Percentiles rank a stretch among this genome's conserved stretches.
Conservation (phyloP, 2,113 vertebrate genomes). For the Chionodraco myersi region DNA sequence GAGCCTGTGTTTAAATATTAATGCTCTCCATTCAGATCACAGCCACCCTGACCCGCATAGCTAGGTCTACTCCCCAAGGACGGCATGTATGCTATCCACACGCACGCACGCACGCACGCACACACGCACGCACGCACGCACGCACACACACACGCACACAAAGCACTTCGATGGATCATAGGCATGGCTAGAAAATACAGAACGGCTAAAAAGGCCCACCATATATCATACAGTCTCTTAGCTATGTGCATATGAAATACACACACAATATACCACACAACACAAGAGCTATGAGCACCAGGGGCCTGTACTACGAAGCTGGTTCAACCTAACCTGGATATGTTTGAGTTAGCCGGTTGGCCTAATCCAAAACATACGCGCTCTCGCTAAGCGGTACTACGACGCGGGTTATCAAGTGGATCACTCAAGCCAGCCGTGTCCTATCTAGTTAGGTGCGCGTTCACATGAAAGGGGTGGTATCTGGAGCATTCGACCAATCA, state of each 20-base stretch:
- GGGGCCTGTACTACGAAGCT: no score
- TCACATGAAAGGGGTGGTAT: no score
- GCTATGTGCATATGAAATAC: constrained; percentile 14
- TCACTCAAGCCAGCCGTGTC: no score
- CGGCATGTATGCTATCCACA: constrained; percentile 44
- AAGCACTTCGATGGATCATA: no score
- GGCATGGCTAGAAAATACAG: constrained; percentile 42
- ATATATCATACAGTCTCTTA: constrained; percentile 44
- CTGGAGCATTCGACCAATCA: no score
- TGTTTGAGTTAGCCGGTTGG: no score
- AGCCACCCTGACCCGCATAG: constrained; percentile 79
- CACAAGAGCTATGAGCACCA: no score
- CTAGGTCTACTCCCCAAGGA: constrained; percentile 76
- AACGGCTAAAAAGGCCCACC: constrained; percentile 29
- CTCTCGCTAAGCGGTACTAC: no score
- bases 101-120: constrained; percentile 49
- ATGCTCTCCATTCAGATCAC: constrained; percentile 81
- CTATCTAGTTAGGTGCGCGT: no score
- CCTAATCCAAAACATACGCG: no score
- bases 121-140: constrained; percentile 48
- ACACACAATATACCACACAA: background rate
- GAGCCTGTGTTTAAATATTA: constrained; percentile 81
- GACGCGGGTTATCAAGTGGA: no score
- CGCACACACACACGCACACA: constrained; percentile 44
- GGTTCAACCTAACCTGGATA: no score